Base-by-base conservation (phyloP, 2,797 vertebrate species). In the Malurus leucopterus region DNA sequence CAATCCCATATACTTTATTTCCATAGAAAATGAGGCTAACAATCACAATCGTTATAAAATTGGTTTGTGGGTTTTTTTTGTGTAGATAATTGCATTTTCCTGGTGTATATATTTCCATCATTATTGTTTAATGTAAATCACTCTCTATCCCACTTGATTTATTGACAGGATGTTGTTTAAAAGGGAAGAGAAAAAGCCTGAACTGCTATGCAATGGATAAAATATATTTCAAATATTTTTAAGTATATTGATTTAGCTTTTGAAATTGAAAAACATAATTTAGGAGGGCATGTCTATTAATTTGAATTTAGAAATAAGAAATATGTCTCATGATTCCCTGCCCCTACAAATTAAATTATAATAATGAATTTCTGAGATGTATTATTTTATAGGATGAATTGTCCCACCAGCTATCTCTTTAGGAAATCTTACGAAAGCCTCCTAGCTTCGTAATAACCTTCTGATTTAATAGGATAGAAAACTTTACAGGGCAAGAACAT, bases 271-370 rank as follows among this genome's bases (percentile, higher is more conserved):
- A 85, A 88, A 58, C 21, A 9, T 64, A 53, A 58, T 62, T 86
- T 88, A 78, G 51, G 55, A 78, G 38, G 16, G 9, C 38, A 67
- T 41, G 13, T 63, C 80, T 89, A 84, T 84, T 92, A 89, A 91
- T 89, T 47, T 62, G 34, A 84, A 88, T 78, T 85, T 79, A 63
- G 38, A 89, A 86, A 70, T 53, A 89, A 88, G 64, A 84, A 86
- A 73, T 78, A 73, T 12, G 17, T 53, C 18, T 67, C 7, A 15
- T 73, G 50, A 79, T 84, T 88, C 40, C 29, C 22, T 78, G 13
- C 9, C 16, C 30, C 23, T 50, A 67, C 38, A 54, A 91, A 93
- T 44, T 90, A 72, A 92, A 91, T 83, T 72, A 85, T 53, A 88
- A 84, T 13, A 19, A 64, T 71, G 59, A 81, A 68, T 91, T 91